phyloP scores from a whole-genome alignment of 2,888 invertebrate genomes.

The Lithodes maja region DNA sequence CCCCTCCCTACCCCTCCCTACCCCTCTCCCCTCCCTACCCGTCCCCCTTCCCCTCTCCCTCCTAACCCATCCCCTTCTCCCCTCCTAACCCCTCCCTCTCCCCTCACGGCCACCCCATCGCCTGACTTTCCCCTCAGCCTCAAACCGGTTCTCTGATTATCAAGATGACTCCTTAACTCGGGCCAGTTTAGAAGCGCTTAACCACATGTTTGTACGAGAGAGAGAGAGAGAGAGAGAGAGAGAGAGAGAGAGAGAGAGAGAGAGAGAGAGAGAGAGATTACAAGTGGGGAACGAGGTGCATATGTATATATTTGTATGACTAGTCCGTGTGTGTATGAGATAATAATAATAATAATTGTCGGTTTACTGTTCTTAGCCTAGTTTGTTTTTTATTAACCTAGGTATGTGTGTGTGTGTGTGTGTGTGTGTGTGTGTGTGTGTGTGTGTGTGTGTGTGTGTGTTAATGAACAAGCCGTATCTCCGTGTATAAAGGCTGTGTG shows the following conservation, averaged over 20 bases:
- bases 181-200: not conserved
- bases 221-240: not conserved
- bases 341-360: no score
- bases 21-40: not conserved
- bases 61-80: not conserved
- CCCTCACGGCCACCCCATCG: not conserved
- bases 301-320: not conserved
- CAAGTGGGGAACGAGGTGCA: not conserved
- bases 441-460: not conserved
- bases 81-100: not conserved
- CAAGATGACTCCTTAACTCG: not conserved
- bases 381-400: not conserved
- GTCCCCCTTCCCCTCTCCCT: not conserved
- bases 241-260: not conserved
- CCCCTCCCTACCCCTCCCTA: not conserved
- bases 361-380: no score
- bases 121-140: not conserved
- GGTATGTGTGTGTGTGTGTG: not conserved
- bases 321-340: no score
- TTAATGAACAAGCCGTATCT: not conserved
- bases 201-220: not conserved
- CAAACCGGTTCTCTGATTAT: not conserved
- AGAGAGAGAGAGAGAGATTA: not conserved
- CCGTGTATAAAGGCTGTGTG: not conserved
- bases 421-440: slow-evolving; percentile 1